Evolutionary conservation across 1,140 invertebrate species (phyloP).

Genomic region (Cyphomyrmex costatus): DNA sequence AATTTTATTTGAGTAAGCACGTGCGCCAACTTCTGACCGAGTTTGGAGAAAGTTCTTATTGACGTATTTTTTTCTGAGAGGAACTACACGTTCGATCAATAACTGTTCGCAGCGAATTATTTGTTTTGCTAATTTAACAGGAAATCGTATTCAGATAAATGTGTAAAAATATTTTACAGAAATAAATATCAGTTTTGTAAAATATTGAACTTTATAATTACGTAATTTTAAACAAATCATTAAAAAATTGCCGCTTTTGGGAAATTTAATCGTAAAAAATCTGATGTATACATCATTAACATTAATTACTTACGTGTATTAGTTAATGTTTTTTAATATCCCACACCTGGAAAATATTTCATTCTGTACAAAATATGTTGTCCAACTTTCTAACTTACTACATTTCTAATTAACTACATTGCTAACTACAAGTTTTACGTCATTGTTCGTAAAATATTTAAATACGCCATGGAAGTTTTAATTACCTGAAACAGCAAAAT

Average conservation of each 20-base stretch:
- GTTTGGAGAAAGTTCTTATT: background rate
- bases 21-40: constrained; percentile 1
- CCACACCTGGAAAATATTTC: background rate
- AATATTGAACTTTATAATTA: background rate
- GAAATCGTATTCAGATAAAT: background rate
- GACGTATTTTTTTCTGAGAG: background rate
- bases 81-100: constrained; percentile 9
- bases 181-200: background rate
- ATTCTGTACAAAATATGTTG: background rate
- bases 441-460: constrained; percentile 57
- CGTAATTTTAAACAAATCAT: too few species aligned
- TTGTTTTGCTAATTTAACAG: constrained; percentile 2
- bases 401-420: constrained; percentile 13
- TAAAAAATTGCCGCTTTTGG: background rate
- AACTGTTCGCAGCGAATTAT: background rate
- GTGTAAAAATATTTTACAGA: background rate
- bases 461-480: constrained; percentile 64
- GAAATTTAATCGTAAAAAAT: constrained; percentile 6
- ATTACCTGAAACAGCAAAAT: constrained; percentile 61
- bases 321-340: background rate
- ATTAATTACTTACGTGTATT: constrained; percentile 8
- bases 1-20: background rate
- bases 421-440: background rate
- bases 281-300: background rate
- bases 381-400: background rate